Conservation (phyloP, 2,113 vertebrate species). For the Stegastes partitus region DNA sequence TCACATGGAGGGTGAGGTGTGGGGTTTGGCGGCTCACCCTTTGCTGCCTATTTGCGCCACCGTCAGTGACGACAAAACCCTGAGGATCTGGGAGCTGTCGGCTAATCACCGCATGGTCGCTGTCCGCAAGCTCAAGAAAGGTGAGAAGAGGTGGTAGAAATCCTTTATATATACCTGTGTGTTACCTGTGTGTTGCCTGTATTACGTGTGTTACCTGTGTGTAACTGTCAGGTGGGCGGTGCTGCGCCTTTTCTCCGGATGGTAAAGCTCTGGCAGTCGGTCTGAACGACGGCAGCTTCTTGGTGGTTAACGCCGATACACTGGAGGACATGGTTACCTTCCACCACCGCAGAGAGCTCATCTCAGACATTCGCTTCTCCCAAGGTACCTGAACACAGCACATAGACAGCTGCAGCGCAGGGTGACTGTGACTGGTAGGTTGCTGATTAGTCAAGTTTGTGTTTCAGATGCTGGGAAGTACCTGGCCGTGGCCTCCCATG, state of each 20-base stretch:
- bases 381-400: slow-evolving; percentile 84
- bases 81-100: slow-evolving; percentile 97
- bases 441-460: slow-evolving; percentile 2
- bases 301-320: slow-evolving; percentile 97
- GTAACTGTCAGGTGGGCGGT: slow-evolving; percentile 89
- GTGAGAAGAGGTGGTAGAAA: slow-evolving; percentile 67
- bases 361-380: slow-evolving; percentile 97
- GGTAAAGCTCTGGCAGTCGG: slow-evolving; percentile 97
- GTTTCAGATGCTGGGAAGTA: slow-evolving; percentile 94
- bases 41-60: slow-evolving; percentile 96
- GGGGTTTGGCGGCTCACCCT: slow-evolving; percentile 95
- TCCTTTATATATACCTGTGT: neutral
- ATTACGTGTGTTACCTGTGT: neutral
- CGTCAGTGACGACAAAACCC: slow-evolving; percentile 95
- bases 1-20: slow-evolving; percentile 98
- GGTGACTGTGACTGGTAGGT: neutral
- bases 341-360: slow-evolving; percentile 97
- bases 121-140: slow-evolving; percentile 98
- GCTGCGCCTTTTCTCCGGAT: slow-evolving; percentile 97
- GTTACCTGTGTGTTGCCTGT: neutral
- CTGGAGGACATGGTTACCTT: slow-evolving; percentile 99
- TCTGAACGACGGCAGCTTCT: slow-evolving; percentile 96
- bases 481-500: slow-evolving; percentile 97
- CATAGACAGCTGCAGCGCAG: neutral
- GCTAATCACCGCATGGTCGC: slow-evolving; percentile 98